phyloP scores from a whole-genome alignment of 2,888 invertebrate species.

The Tetragonula carbonaria region DNA sequence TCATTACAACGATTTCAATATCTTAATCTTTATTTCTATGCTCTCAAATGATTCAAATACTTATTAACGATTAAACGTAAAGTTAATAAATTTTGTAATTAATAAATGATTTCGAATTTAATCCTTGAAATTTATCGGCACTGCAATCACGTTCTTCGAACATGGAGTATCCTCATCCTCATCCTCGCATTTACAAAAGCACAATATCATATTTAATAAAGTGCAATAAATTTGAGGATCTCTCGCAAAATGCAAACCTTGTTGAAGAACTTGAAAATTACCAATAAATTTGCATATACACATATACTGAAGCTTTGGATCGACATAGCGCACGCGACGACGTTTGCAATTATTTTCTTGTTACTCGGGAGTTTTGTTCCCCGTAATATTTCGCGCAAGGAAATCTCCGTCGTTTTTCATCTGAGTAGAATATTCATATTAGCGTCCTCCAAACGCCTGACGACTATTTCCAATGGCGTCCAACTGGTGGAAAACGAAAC shows the following conservation, averaged over 20 bases:
- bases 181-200: neutral
- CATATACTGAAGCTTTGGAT: conserved; percentile 51
- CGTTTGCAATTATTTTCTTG: conserved; percentile 80
- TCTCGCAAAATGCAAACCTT: conserved; percentile 17
- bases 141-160: neutral
- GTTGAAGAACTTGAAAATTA: conserved; percentile 39
- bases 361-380: conserved; percentile 55
- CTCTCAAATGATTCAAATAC: neutral
- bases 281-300: conserved; percentile 65
- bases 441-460: neutral
- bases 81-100: too few relatives aligned
- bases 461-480: conserved; percentile 26
- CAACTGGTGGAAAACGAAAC: conserved; percentile 44
- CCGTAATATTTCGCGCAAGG: conserved; percentile 50
- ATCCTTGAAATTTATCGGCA: neutral
- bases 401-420: conserved; percentile 65
- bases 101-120: neutral
- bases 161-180: neutral
- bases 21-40: neutral
- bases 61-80: too few relatives aligned
- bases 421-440: conserved; percentile 63
- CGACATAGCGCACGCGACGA: conserved; percentile 75
- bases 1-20: neutral
- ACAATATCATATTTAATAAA: neutral
- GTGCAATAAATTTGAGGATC: conserved; percentile 22